A percentile compares a stretch with the other conserved stretches of the same genome.
phyloP scores from a whole-genome alignment of 2,113 vertebrate species.

The Microcebus lehilahytsara region DNA sequence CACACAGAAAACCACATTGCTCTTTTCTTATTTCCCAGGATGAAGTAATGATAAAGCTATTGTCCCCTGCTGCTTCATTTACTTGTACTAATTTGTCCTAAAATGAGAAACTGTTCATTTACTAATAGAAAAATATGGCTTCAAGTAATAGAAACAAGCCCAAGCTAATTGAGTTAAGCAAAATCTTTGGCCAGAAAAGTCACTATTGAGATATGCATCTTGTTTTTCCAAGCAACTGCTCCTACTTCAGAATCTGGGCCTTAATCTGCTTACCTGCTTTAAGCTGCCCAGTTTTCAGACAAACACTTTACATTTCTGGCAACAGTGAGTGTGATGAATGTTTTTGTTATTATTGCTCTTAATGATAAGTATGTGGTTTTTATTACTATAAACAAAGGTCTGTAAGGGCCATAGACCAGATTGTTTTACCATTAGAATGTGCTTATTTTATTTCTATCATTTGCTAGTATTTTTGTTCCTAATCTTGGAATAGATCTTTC shows the following conservation, averaged over 20 bases:
- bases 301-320: conserved; percentile 48
- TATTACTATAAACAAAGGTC: conserved; percentile 50
- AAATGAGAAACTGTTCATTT: conserved; percentile 66
- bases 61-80: conserved; percentile 18
- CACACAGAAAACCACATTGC: not conserved
- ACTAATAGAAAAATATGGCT: conserved; percentile 63
- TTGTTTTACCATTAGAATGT: conserved; percentile 54
- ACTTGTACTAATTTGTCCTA: conserved; percentile 74
- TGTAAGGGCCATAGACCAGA: conserved; percentile 7
- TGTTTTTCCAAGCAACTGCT: conserved; percentile 70
- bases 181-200: conserved; percentile 56
- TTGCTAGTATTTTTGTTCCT: conserved; percentile 38
- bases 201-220: conserved; percentile 66
- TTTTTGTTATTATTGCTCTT: conserved; percentile 69
- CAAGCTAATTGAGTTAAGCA: conserved; percentile 61
- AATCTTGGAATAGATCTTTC: conserved; percentile 55
- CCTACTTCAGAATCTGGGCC: conserved; percentile 45
- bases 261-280: conserved; percentile 57
- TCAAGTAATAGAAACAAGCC: conserved; percentile 69
- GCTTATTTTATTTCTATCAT: conserved; percentile 56
- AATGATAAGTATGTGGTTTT: conserved; percentile 60
- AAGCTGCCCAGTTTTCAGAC: conserved; percentile 50
- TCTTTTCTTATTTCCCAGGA: not conserved
- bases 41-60: conserved; percentile 28
- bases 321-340: conserved; percentile 37